These are phyloP conservation scores for Oscheius sp. DNA, from an alignment of 2,888 invertebrate species.

Conservation along the genomic window DNA sequence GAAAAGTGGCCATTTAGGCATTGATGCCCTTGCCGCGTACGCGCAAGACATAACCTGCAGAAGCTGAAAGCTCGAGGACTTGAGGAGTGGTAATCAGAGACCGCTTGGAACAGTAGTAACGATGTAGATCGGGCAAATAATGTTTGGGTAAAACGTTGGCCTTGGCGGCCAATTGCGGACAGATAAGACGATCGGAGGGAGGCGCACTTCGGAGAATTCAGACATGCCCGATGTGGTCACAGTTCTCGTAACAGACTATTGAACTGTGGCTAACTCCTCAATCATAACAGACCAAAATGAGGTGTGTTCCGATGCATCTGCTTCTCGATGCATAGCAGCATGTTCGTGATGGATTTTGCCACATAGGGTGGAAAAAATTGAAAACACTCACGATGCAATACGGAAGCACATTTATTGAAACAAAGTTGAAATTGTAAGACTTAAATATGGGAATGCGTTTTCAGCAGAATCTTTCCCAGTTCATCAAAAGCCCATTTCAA, in stretches of 20 bases:
- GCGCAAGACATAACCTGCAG: too few relatives aligned
- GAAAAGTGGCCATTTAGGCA: too few relatives aligned
- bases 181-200: conserved; percentile 37
- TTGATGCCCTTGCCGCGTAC: too few relatives aligned
- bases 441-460: conserved; percentile 3
- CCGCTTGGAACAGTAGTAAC: conserved; percentile 20
- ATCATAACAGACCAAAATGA: background rate
- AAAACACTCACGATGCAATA: background rate
- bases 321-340: too few relatives aligned
- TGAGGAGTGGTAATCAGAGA: too few relatives aligned
- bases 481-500: conserved; percentile 56
- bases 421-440: too few relatives aligned
- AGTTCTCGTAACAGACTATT: conserved; percentile 8
- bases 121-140: conserved; percentile 23
- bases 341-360: background rate
- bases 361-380: background rate
- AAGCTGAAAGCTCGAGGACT: too few relatives aligned
- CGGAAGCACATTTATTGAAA: background rate
- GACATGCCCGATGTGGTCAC: conserved; percentile 22
- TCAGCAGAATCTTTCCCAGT: conserved; percentile 15
- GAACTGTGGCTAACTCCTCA: background rate
- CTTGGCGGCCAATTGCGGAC: conserved; percentile 37
- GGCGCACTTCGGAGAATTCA: conserved; percentile 33
- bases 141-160: conserved; percentile 35
- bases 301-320: too few relatives aligned